phyloP scores from a whole-genome alignment of 2,888 invertebrate species.

The Campaea margaritaria region DNA sequence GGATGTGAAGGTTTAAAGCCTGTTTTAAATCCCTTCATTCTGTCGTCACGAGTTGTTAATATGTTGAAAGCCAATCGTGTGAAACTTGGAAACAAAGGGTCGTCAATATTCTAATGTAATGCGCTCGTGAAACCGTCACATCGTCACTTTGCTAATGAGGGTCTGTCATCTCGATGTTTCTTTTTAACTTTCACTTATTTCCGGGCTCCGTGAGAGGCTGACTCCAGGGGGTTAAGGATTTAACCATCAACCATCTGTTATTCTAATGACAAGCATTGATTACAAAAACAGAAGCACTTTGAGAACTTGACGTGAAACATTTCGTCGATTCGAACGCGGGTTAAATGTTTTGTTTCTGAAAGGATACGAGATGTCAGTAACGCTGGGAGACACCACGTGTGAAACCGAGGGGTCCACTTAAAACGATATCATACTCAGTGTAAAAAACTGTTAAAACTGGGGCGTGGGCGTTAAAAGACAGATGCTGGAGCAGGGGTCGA shows the following conservation, averaged over 20 bases:
- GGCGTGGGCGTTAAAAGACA: conserved; percentile 72
- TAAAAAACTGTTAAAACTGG: conserved; percentile 67
- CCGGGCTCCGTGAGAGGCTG: conserved; percentile 63
- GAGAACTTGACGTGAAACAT: conserved; percentile 3
- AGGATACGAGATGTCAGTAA: conserved; percentile 63
- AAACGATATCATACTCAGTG: conserved; percentile 62
- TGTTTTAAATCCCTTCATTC: conserved; percentile 40
- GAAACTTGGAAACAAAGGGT: conserved; percentile 63
- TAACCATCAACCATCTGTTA: conserved; percentile 49
- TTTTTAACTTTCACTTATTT: conserved; percentile 72
- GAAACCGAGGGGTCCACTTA: conserved; percentile 69
- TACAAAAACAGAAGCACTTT: conserved; percentile 18
- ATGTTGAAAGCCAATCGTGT: conserved; percentile 70
- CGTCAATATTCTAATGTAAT: conserved; percentile 62
- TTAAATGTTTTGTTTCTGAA: conserved; percentile 58
- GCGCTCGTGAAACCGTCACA: conserved; percentile 69
- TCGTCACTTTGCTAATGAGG: conserved; percentile 79
- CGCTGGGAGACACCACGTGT: conserved; percentile 60
- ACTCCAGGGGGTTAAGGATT: conserved; percentile 51
- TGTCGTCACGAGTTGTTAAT: conserved; percentile 54
- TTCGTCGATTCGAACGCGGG: background rate
- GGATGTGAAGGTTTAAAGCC: conserved; percentile 46
- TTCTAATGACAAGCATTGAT: conserved; percentile 27
- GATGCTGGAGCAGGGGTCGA: conserved; percentile 66
- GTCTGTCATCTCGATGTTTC: conserved; percentile 75